These are phyloP conservation scores for Crypturellus undulatus DNA, from an alignment of 2,113 vertebrate genomes.

Conservation along the genomic window DNA sequence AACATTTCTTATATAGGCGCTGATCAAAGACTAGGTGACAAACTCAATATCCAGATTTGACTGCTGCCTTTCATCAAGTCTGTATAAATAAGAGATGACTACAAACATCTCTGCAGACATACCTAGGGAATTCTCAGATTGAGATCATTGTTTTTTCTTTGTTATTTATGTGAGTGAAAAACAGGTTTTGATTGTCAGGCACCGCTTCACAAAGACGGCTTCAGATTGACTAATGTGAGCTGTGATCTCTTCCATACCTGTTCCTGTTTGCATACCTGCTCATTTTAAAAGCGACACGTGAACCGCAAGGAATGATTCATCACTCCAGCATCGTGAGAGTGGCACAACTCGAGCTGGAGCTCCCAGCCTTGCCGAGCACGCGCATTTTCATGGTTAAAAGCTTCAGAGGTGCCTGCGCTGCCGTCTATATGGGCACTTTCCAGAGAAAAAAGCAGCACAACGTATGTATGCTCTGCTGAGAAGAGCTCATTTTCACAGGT, in stretches of 20 bases:
- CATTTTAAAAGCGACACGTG: not conserved
- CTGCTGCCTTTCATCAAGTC: conserved; percentile 21
- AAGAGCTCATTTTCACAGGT: not conserved
- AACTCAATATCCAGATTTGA: not conserved
- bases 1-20: not conserved
- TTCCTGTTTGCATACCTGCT: not conserved
- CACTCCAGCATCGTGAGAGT: not conserved
- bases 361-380: not conserved
- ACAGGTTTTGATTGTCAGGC: not conserved
- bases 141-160: not conserved
- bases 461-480: not conserved
- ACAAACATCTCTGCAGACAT: conserved; percentile 21
- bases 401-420: not conserved
- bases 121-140: conserved; percentile 20
- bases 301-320: not conserved
- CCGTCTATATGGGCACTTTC: not conserved
- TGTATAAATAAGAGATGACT: conserved; percentile 50
- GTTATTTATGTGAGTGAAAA: not conserved
- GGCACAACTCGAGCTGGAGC: not conserved
- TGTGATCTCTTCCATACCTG: not conserved
- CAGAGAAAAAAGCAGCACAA: not conserved
- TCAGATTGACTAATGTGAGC: conserved; percentile 10
- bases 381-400: not conserved
- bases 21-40: conserved; percentile 38
- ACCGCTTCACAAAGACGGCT: not conserved